phyloP scores from a whole-genome alignment of 2,797 vertebrate genomes.

The Rhabdophis nuchalis region DNA sequence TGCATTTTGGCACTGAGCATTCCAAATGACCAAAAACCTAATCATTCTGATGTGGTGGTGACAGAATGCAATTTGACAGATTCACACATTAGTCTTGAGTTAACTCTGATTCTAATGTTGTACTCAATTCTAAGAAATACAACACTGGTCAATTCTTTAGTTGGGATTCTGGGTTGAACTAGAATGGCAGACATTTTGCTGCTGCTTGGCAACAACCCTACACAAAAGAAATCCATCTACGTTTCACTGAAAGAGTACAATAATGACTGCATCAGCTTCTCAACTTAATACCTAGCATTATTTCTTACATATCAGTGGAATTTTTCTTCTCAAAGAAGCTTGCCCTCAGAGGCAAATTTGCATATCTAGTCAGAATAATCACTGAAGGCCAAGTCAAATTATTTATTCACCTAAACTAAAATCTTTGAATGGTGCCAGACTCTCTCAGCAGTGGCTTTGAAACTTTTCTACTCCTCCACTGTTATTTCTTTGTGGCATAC shows the following conservation, averaged over 20 bases:
- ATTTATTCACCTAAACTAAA: conserved; percentile 24
- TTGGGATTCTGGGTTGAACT: background rate
- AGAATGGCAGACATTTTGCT: background rate
- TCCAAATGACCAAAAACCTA: background rate
- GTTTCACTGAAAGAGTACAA: background rate
- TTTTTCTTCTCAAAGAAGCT: background rate
- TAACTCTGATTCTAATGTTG: background rate
- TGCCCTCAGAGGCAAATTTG: background rate
- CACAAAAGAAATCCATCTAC: background rate
- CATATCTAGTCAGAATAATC: background rate
- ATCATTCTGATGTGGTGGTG: background rate
- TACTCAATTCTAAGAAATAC: background rate
- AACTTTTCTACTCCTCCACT: conserved; percentile 35
- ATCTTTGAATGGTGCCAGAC: conserved; percentile 17
- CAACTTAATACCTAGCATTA: background rate
- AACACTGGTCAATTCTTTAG: background rate
- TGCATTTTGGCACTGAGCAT: background rate
- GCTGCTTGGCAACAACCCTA: background rate
- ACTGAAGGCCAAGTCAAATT: background rate
- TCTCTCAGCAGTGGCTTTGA: conserved; percentile 46
- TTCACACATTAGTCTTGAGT: background rate
- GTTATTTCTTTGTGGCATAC: conserved; percentile 53
- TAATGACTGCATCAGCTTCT: too few species aligned
- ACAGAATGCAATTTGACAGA: background rate
- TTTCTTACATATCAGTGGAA: background rate